These are phyloP conservation scores for Morelia viridis DNA, from an alignment of 2,797 vertebrate species.

Conservation along the genomic window DNA sequence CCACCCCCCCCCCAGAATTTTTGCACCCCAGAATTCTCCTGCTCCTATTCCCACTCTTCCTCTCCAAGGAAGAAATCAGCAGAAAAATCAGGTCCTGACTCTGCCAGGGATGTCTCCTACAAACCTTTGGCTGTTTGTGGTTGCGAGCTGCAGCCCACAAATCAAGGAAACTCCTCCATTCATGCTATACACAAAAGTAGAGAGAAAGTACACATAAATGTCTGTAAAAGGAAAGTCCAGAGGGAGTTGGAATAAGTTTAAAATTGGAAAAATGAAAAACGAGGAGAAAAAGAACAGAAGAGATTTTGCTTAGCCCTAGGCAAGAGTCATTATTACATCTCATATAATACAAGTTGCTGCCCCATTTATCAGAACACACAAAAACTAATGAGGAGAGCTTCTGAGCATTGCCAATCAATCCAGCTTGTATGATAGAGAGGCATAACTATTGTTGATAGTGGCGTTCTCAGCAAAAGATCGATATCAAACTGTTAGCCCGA, in stretches of 20 bases:
- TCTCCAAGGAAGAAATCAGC: not conserved
- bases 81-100: not conserved
- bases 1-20: too few species aligned
- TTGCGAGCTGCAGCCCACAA: not conserved
- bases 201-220: not conserved
- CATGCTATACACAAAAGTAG: not conserved
- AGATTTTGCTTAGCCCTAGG: not conserved
- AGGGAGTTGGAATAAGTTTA: not conserved
- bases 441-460: fast-evolving
- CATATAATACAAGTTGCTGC: not conserved
- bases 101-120: not conserved
- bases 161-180: not conserved
- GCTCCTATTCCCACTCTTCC: not conserved
- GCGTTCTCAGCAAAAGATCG: not conserved
- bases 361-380: not conserved
- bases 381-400: not conserved
- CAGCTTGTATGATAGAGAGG: not conserved
- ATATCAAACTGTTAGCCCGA: not conserved
- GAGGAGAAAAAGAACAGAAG: not conserved
- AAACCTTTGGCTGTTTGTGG: not conserved
- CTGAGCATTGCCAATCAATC: not conserved
- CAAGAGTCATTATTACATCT: not conserved
- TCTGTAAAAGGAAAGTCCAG: not conserved
- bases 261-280: not conserved
- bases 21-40: not conserved